A percentile compares a stretch with the other conserved stretches of the same genome.
Evolutionary conservation across 2,113 vertebrate genomes (phyloP).

Genomic region (Phoxinus phoxinus): DNA sequence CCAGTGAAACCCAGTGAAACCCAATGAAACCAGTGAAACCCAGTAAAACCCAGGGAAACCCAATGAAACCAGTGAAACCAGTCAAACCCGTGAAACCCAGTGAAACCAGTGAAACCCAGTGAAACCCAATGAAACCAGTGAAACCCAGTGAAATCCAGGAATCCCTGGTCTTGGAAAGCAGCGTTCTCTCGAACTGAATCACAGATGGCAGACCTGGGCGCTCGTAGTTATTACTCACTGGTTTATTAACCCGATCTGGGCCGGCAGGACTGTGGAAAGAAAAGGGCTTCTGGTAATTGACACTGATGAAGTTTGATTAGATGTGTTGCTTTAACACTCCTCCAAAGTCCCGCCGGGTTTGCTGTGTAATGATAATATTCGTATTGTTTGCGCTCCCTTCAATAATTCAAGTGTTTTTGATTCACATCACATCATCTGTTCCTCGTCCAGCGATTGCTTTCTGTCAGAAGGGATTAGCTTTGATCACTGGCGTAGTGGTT

Average conservation of each 20-base stretch:
- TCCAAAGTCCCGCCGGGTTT: not conserved
- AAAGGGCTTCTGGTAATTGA: constrained; percentile 34
- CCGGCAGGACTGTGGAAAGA: not conserved
- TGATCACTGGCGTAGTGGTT: constrained; percentile 14
- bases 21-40: too few species aligned
- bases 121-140: not conserved
- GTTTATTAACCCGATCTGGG: constrained; percentile 41
- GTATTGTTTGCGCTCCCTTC: not conserved
- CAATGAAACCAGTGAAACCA: too few species aligned
- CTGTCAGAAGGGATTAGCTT: constrained; percentile 18
- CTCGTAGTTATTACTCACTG: constrained; percentile 21
- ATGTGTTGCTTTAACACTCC: constrained; percentile 1
- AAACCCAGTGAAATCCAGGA: not conserved
- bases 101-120: too few species aligned
- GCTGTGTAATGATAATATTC: not conserved
- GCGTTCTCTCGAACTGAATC: constrained; percentile 14
- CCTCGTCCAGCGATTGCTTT: constrained; percentile 14
- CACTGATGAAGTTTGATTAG: constrained; percentile 40
- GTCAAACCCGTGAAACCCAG: too few species aligned
- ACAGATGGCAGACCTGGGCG: constrained; percentile 43
- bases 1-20: too few species aligned
- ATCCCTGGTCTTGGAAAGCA: constrained; percentile 5
- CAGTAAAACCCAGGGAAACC: too few species aligned
- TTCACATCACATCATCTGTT: not conserved
- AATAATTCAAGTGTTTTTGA: constrained; percentile 9